Percentiles rank a stretch among this genome's conserved stretches.
Evolutionary conservation across 2,888 invertebrate genomes (phyloP).

Genomic region (Scelioninae gen. 1): DNA sequence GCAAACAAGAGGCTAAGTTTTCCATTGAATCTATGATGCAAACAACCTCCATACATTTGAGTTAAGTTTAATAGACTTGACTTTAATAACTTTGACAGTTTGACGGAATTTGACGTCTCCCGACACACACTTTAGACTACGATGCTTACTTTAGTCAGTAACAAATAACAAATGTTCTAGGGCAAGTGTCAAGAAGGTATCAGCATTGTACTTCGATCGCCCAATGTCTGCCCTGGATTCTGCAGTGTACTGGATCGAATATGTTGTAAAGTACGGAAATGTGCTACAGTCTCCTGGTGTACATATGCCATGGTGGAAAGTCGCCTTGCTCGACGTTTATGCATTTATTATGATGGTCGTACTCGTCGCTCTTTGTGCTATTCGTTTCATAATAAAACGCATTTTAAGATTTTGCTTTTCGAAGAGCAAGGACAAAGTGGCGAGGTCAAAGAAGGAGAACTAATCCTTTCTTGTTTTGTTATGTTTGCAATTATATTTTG

Average conservation of each 20-base stretch:
- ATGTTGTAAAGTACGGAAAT: constrained; percentile 46
- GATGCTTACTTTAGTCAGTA: neutral
- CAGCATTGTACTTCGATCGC: constrained; percentile 49
- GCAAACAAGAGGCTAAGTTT: too few species aligned
- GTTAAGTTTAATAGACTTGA: constrained; percentile 24
- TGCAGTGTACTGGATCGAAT: constrained; percentile 57
- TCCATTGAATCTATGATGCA: too few species aligned
- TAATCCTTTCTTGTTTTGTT: neutral
- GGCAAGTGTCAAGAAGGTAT: constrained; percentile 44
- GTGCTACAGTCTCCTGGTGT: too few species aligned
- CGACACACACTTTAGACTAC: neutral
- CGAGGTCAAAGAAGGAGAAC: constrained; percentile 19
- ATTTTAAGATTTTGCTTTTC: constrained; percentile 10
- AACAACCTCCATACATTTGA: too few species aligned
- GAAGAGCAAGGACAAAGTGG: constrained; percentile 19
- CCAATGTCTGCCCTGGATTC: constrained; percentile 37
- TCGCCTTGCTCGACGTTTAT: constrained; percentile 76
- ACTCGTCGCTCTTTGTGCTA: neutral
- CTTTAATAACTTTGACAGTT: constrained; percentile 7
- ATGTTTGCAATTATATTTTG: too few species aligned
- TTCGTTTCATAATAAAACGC: constrained; percentile 8
- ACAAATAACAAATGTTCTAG: constrained; percentile 39
- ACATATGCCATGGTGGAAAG: constrained; percentile 76
- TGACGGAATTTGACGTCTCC: constrained; percentile 1
- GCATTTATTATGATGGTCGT: constrained; percentile 20